These are phyloP conservation scores for Coregonus suidteri DNA, from an alignment of 2,797 vertebrate species.

Conservation along the genomic window DNA sequence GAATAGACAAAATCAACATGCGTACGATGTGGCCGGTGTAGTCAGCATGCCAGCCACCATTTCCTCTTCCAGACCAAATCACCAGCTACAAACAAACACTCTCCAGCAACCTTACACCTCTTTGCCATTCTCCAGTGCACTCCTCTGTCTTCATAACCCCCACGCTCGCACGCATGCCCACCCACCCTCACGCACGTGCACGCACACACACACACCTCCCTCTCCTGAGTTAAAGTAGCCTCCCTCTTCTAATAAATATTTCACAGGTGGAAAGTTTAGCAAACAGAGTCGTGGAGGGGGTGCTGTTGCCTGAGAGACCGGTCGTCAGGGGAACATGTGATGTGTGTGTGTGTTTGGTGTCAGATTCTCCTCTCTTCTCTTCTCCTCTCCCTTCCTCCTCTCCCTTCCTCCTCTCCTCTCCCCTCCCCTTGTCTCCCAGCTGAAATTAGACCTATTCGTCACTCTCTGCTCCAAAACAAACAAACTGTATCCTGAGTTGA, in stretches of 20 bases:
- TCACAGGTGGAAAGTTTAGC: constrained; percentile 79
- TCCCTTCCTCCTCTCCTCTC: neutral
- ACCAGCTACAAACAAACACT: constrained; percentile 31
- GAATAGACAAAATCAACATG: too few species aligned
- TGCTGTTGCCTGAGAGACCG: constrained; percentile 48
- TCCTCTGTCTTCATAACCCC: neutral
- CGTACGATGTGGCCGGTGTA: too few species aligned
- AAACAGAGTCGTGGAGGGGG: constrained; percentile 63
- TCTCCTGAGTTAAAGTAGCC: constrained; percentile 41
- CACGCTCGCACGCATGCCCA: constrained; percentile 23
- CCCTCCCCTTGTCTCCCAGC: neutral
- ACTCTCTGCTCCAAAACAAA: neutral
- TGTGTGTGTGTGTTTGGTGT: constrained; percentile 13
- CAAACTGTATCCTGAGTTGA: constrained; percentile 15
- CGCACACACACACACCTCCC: constrained; percentile 27
- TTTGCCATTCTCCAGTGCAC: neutral
- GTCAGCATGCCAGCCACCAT: neutral
- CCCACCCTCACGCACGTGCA: constrained; percentile 14
- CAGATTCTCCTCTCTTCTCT: neutral
- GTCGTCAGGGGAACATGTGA: constrained; percentile 33
- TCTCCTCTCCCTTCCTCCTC: neutral
- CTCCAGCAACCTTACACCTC: constrained; percentile 38
- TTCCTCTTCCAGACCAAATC: neutral
- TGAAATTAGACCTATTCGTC: constrained; percentile 7
- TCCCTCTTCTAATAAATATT: constrained; percentile 78